Evolutionary conservation across 1,140 invertebrate species (phyloP), one percentile per base, ranked within the genome.

Genomic region (Tetragonula clypearis): DNA sequence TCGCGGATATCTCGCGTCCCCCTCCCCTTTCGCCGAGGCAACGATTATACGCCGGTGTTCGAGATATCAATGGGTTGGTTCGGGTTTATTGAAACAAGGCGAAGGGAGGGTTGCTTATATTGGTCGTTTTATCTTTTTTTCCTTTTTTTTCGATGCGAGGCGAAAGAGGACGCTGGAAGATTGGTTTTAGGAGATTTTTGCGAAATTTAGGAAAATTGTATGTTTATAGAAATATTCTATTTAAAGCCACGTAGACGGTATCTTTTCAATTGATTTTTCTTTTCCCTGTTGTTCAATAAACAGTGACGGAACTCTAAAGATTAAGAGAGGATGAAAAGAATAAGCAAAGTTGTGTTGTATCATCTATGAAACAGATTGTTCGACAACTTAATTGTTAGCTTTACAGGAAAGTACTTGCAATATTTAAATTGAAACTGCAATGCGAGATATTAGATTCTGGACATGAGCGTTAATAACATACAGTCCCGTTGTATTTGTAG

Each of bases 1-100:
- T 69, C 75, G 58, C 62, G 79, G 88, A 86, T 90, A 90, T 90
- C 88, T 87, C 62, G 78, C 74, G 23, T n/a, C 71, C 88, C 71
- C 82, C 74, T 6, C 41, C 41, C 41, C 41, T 8, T 6, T 6
- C 41, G 4, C 41, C 41, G 2, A 75, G 65, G 86, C 87, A 85
- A 90, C 69, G 86, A 90, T 82, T 82, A 82, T 82, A 53, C 74
- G 41, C 53, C 23, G 73, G 62, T 30, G 49, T 23, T 53, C 19
- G 53, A 56, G 75, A 87, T 89, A 90, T 79, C 86, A 68, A 65
- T 85, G 81, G 81, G 68, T 66, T 60, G 55, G 17, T n/a, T 56
- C 73, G 65, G 65, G 62, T 79, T 84, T 84, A 26, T 80, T 56
- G 9, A 68, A 49, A 49, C 41, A 49, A 49, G 41, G 60, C 11